phyloP scores from a whole-genome alignment of 2,113 vertebrate species.

The Heptranchias perlo region DNA sequence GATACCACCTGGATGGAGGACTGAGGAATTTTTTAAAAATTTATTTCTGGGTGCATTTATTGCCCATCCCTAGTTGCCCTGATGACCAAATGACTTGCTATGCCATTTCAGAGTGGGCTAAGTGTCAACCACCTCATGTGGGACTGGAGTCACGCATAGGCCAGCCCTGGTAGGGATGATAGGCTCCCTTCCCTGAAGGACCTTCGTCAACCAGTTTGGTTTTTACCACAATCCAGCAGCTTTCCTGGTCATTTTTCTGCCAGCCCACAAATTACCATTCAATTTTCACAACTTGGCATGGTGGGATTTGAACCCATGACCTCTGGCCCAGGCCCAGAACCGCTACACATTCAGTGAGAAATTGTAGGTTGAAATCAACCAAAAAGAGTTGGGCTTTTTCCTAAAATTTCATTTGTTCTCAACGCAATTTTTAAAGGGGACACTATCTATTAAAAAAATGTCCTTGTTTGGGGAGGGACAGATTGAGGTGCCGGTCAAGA shows the following conservation, averaged over 20 bases:
- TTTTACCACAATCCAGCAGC: conserved; percentile 20
- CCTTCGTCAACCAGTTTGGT: too few species aligned
- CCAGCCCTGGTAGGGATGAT: not conserved
- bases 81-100: not conserved
- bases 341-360: not conserved
- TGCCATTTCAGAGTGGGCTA: not conserved
- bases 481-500: not conserved
- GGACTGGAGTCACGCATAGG: not conserved
- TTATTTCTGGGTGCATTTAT: not conserved
- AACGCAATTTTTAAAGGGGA: not conserved
- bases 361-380: conserved; percentile 5
- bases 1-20: not conserved
- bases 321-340: not conserved
- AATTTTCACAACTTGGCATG: not conserved
- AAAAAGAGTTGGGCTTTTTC: not conserved
- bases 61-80: not conserved
- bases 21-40: not conserved
- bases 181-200: not conserved
- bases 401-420: not conserved
- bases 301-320: not conserved
- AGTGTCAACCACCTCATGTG: not conserved
- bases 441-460: not conserved
- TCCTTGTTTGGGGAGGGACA: not conserved
- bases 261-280: not conserved
- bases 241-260: not conserved